A percentile compares a stretch with the other conserved stretches of the same genome.
These are phyloP conservation scores for Phenganax stokvisi DNA, from an alignment of 92 coral and sea anemone species.

Conservation along the genomic window DNA sequence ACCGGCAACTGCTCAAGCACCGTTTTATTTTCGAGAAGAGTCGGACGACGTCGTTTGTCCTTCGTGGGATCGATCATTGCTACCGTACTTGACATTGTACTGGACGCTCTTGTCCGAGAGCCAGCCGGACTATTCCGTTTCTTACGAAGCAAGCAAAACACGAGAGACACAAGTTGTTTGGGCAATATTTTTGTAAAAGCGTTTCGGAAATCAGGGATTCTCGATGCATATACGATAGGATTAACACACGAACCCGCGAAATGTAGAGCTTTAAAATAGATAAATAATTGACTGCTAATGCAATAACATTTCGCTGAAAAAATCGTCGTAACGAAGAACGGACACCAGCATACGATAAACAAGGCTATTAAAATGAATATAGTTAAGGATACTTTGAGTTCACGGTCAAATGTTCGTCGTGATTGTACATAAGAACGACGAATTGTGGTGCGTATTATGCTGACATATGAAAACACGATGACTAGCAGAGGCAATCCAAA, in stretches of 20 bases:
- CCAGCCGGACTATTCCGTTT: slow-evolving; percentile 10
- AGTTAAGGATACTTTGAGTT: slow-evolving; percentile 12
- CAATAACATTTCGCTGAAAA: background rate
- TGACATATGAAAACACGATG: slow-evolving; percentile 21
- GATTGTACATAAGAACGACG: slow-evolving; percentile 3
- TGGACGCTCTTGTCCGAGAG: slow-evolving; percentile 17
- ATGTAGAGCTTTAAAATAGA: slow-evolving; percentile 7
- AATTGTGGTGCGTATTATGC: background rate
- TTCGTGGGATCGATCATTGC: background rate
- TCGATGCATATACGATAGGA: slow-evolving; percentile 24
- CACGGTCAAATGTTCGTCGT: background rate
- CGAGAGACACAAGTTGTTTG: background rate
- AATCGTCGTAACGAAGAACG: background rate
- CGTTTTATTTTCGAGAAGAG: background rate
- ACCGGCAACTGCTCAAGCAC: slow-evolving; percentile 3
- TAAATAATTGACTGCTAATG: background rate
- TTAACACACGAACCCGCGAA: slow-evolving; percentile 4
- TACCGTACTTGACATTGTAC: background rate
- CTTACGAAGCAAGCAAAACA: background rate
- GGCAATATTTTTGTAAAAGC: slow-evolving; percentile 24
- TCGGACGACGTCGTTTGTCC: background rate
- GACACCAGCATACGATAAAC: slow-evolving; percentile 23
- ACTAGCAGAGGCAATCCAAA: slow-evolving; percentile 11
- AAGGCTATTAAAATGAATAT: slow-evolving; percentile 7
- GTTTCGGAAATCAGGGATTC: slow-evolving; percentile 15